Evolutionary conservation across 2,113 vertebrate species (phyloP).

Genomic region (Anguilla japonica): DNA sequence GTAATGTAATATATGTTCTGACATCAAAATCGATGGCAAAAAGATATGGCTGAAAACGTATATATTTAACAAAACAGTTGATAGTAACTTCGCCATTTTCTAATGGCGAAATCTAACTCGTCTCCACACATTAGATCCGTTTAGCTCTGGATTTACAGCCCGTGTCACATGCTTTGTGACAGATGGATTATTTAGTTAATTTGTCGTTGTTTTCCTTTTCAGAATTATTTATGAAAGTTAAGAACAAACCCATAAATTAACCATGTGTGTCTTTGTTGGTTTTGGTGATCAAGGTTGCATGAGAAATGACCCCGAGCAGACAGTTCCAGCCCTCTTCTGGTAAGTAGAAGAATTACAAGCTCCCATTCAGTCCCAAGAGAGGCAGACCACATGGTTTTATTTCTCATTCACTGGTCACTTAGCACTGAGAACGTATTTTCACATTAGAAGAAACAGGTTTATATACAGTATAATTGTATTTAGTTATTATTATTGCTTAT

Average conservation of each 20-base stretch:
- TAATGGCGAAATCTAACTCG: background rate
- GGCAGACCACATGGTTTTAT: background rate
- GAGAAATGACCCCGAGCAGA: background rate
- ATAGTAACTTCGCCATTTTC: background rate
- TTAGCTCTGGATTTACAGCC: background rate
- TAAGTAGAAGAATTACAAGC: constrained; percentile 20
- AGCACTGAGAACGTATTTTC: background rate
- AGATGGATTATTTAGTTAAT: background rate
- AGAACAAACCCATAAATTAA: constrained; percentile 3
- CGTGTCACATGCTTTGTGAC: background rate
- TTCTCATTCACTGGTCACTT: background rate
- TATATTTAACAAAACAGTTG: background rate
- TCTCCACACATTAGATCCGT: constrained; percentile 2
- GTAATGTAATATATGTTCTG: background rate
- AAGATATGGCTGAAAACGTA: background rate
- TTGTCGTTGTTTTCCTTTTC: background rate
- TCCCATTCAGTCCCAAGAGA: background rate
- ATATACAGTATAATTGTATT: background rate
- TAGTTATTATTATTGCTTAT: background rate
- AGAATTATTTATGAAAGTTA: background rate
- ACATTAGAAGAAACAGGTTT: background rate
- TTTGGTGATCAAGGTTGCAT: background rate
- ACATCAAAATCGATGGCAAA: background rate
- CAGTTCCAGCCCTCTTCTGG: constrained; percentile 19
- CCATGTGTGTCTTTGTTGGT: background rate